A percentile compares a stretch with the other conserved stretches of the same genome.
Evolutionary conservation across 64 coral and sea anemone genomes (phyloP).

Genomic region (Actinia tenebrosa): DNA sequence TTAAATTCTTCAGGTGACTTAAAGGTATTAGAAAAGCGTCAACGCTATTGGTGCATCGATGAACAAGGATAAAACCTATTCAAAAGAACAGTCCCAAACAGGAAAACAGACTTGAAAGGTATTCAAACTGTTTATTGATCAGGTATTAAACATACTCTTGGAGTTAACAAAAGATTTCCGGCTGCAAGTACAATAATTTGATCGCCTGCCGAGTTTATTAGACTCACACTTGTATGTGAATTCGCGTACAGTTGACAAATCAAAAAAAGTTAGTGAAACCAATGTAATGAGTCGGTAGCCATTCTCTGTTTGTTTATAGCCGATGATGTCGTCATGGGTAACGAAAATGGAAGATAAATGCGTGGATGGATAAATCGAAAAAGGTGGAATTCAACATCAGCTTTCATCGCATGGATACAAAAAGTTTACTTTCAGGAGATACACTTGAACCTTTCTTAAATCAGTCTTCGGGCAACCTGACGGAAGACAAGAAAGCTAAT

Average conservation of each 20-base stretch:
- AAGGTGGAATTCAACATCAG: background rate
- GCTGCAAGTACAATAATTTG: background rate
- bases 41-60: constrained; percentile 2
- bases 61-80: constrained; percentile 4
- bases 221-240: constrained; percentile 1
- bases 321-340: background rate
- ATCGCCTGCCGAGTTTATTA: background rate
- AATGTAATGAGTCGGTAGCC: background rate
- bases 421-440: background rate
- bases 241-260: background rate
- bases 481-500: background rate
- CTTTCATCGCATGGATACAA: background rate
- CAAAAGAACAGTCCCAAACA: background rate
- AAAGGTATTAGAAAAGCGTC: background rate
- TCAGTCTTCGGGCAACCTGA: background rate
- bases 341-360: background rate
- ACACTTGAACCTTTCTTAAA: background rate
- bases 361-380: background rate
- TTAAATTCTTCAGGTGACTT: constrained; percentile 5
- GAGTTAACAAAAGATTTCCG: constrained; percentile 12
- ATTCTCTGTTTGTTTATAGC: background rate
- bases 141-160: background rate
- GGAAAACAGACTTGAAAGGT: constrained; percentile 8
- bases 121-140: constrained; percentile 5
- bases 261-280: background rate